Evolutionary conservation across 2,888 invertebrate genomes (phyloP), one percentile per base, ranked within the genome.

Genomic region (Apamea monoglypha): DNA sequence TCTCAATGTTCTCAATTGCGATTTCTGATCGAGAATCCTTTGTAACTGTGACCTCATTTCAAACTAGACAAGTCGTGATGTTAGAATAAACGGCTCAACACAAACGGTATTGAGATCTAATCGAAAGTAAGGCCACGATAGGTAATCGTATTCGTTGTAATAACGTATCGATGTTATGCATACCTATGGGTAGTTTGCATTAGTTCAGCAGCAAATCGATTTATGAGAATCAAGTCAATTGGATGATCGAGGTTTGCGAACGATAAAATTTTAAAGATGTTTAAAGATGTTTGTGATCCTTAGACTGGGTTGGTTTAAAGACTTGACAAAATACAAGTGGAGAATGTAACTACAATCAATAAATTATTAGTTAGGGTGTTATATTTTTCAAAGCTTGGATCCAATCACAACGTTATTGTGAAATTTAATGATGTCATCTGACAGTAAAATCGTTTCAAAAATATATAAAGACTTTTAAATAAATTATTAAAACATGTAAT

Each of bases 1-100:
- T 69, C 64, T 76, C 74, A 80, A 78, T 67, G 66, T 63, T 66
- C 81, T 71, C 56, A 77, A 77, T 64, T 40, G 76, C 74, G 68
- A 87, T 81, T 83, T 84, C 67, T 66, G 76, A 86, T 90, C 86
- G 85, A 87, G 86, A 87, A 89, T 88, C 89, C 91, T 91, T 90
- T 89, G 84, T 88, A 85, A 59, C 73, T 81, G 64, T 88, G 94
- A 92, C 94, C 95, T 95, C 91, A 93, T 93, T 93, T 81, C 61
- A 80, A 85, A 64, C 67, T 88, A 85, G 83, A 86, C 81, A 85
- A 92, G 90, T 94, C 95, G 95, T 95, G 95, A 95, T 94, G 92
- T 85, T 89, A 91, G 91, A 91, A 94, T 95, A 93, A 93, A 92
- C 91, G 92, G 92, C 91, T 93, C 91, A 90, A 91, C 89, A 86